phyloP scores from a whole-genome alignment of 2,888 invertebrate genomes.

The Cephus pygmeus region DNA sequence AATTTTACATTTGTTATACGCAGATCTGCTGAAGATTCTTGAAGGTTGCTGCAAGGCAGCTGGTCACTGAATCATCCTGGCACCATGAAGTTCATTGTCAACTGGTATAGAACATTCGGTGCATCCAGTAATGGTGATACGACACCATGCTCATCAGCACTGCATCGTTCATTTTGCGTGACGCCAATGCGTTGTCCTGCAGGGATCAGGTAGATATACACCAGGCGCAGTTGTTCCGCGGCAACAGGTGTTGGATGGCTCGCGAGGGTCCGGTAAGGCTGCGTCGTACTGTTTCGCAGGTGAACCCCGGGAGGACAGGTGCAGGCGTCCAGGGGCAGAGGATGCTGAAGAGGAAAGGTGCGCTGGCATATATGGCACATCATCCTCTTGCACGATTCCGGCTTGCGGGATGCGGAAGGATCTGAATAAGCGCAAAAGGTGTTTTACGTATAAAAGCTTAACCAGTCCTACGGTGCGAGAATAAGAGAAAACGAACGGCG shows the following conservation, averaged over 20 bases:
- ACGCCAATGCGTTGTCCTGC: not conserved
- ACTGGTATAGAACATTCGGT: not conserved
- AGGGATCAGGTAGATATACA: not conserved
- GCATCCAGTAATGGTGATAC: not conserved
- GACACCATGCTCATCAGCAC: not conserved
- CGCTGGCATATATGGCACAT: not conserved
- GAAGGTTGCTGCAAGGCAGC: not conserved
- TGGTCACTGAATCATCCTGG: not conserved
- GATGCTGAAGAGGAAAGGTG: constrained; percentile 1
- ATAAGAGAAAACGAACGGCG: not conserved
- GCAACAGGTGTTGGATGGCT: constrained; percentile 37
- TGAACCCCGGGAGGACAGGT: constrained; percentile 38
- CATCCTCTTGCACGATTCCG: not conserved
- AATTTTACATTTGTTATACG: not conserved
- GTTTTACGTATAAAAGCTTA: not conserved
- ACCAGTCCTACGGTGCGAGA: constrained; percentile 1
- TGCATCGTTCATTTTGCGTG: not conserved
- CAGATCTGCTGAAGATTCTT: not conserved
- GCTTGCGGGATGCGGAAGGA: not conserved
- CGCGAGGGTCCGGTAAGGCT: constrained; percentile 13
- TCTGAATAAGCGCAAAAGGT: not conserved
- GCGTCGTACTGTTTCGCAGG: constrained; percentile 46
- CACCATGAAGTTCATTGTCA: not conserved
- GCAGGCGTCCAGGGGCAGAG: not conserved
- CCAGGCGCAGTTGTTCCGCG: constrained; percentile 5